phyloP scores from a whole-genome alignment of 1,140 invertebrate genomes.

The Acyrthosiphon pisum region DNA sequence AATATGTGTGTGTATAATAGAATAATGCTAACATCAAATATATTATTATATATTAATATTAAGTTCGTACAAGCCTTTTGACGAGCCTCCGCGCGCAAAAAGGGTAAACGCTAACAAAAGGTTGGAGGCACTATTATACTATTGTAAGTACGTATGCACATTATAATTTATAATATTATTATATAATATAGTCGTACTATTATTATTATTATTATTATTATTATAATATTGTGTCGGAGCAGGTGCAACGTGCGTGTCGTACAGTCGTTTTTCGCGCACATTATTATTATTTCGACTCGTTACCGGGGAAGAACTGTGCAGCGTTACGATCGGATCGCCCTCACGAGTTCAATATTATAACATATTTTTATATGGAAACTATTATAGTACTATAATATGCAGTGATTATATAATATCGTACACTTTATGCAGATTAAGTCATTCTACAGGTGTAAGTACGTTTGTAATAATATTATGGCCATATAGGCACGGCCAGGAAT shows the following conservation, averaged over 20 bases:
- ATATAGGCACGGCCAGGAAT: too few species aligned
- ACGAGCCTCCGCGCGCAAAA: neutral
- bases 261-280: neutral
- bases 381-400: too few species aligned
- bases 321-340: neutral
- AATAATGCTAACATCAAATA: neutral
- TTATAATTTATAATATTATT: neutral
- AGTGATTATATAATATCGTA: neutral
- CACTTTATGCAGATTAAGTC: neutral
- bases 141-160: neutral
- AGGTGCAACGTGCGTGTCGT: neutral
- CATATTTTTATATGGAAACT: neutral
- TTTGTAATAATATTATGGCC: neutral
- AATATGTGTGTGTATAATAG: neutral
- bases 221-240: neutral
- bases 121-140: neutral
- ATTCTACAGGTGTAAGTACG: neutral
- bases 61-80: neutral
- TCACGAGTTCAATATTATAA: neutral
- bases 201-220: neutral
- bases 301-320: neutral
- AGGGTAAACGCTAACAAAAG: neutral
- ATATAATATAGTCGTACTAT: conserved; percentile 7
- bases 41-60: neutral
- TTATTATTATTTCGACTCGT: neutral